Evolutionary conservation across 2,797 vertebrate species (phyloP).

Genomic region (Sciurus vulgaris): DNA sequence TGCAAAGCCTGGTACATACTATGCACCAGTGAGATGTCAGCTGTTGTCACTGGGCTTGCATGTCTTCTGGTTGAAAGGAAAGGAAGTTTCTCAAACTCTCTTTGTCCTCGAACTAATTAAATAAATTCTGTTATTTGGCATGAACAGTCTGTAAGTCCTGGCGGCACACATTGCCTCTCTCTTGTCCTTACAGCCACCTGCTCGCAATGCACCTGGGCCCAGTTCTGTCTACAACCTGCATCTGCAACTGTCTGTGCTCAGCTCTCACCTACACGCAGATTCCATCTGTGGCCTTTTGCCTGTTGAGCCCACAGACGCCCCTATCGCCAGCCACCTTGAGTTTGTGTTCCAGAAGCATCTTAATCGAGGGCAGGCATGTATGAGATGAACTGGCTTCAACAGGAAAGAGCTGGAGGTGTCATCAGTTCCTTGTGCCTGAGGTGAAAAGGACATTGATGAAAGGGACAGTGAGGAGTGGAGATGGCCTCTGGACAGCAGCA

Average conservation of each 20-base stretch:
- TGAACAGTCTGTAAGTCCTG: background rate
- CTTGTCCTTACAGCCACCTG: background rate
- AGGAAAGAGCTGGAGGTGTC: background rate
- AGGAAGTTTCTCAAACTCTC: background rate
- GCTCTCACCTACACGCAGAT: background rate
- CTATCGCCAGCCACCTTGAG: background rate
- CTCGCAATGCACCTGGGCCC: background rate
- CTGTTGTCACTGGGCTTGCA: background rate
- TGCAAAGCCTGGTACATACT: background rate
- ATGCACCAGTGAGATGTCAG: background rate
- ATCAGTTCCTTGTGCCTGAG: background rate
- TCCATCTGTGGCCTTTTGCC: background rate
- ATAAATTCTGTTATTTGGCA: background rate
- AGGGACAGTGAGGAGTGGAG: background rate
- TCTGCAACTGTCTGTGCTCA: background rate
- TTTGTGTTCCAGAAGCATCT: background rate
- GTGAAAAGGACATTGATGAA: background rate
- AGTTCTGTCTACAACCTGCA: background rate
- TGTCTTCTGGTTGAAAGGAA: background rate
- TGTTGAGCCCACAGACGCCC: background rate
- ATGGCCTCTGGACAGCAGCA: background rate
- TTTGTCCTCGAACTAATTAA: background rate
- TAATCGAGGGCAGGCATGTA: background rate
- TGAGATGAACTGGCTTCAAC: background rate
- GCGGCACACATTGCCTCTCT: background rate